Percentiles rank a stretch among this genome's conserved stretches.
Conservation (phyloP, 2,888 invertebrate species). For the Pinctada fucata region DNA sequence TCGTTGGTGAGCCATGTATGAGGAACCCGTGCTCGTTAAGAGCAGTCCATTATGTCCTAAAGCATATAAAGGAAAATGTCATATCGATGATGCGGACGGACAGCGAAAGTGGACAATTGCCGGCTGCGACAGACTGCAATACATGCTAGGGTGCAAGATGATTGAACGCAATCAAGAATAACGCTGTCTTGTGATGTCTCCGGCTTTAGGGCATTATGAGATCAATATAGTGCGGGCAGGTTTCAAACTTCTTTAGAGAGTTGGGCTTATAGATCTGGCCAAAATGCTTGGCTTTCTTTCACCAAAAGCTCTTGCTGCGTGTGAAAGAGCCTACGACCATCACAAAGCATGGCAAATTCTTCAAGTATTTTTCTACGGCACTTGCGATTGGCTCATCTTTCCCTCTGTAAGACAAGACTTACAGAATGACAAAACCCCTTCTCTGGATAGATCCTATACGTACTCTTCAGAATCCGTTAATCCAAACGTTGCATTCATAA, state of each 20-base stretch:
- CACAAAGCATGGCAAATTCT: neutral
- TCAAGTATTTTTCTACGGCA: neutral
- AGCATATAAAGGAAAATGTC: no score
- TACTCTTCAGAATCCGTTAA: neutral
- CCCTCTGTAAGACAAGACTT: neutral
- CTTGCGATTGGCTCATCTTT: neutral
- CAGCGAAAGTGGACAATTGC: conserved; percentile 10
- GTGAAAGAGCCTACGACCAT: neutral
- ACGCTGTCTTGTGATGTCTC: neutral
- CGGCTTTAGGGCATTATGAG: conserved; percentile 37
- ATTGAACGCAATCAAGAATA: neutral
- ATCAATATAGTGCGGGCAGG: conserved; percentile 25
- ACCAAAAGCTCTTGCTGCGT: neutral
- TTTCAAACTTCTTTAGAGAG: conserved; percentile 28
- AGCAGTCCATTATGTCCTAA: no score
- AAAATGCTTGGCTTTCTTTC: conserved; percentile 30
- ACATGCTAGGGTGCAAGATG: neutral
- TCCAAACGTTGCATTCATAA: conserved; percentile 16
- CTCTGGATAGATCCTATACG: no score
- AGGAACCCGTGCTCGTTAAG: no score
- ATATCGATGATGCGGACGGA: no score
- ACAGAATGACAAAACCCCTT: no score
- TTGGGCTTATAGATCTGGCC: conserved; percentile 18
- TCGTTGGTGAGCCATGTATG: no score
- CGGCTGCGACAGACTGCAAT: conserved; percentile 20